Percentiles rank a stretch among this genome's conserved stretches.
Evolutionary conservation across 2,797 vertebrate species (phyloP).

Genomic region (Lutjanus argentimaculatus): DNA sequence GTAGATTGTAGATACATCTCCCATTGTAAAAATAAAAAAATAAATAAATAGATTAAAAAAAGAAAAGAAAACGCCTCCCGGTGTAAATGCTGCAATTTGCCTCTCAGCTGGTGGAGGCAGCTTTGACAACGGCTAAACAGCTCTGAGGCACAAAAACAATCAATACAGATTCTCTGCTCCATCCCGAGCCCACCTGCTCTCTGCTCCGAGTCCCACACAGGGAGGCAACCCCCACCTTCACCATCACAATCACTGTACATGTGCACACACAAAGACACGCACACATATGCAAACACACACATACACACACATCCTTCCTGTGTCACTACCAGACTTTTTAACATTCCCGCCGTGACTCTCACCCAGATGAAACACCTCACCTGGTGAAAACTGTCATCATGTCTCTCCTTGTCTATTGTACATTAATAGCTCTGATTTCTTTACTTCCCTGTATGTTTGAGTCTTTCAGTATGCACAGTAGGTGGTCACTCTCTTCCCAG

Average conservation of each 20-base stretch:
- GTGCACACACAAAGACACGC: constrained; percentile 49
- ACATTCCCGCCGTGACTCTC: constrained; percentile 39
- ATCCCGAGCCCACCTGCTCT: constrained; percentile 91
- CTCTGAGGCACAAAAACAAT: constrained; percentile 95
- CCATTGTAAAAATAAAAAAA: constrained; percentile 73
- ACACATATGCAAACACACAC: constrained; percentile 20
- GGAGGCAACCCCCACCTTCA: constrained; percentile 79
- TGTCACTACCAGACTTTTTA: constrained; percentile 54
- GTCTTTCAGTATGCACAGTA: constrained; percentile 34
- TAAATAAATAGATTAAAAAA: constrained; percentile 64
- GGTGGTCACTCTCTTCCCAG: constrained; percentile 39
- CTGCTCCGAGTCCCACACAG: constrained; percentile 86
- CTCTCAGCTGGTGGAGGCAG: constrained; percentile 98
- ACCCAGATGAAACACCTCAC: constrained; percentile 43
- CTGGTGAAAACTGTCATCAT: constrained; percentile 50
- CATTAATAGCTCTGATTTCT: constrained; percentile 46
- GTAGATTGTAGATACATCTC: constrained; percentile 64
- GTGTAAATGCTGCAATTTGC: constrained; percentile 99
- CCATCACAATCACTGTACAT: constrained; percentile 70
- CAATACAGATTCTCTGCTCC: constrained; percentile 95
- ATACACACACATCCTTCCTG: constrained; percentile 25
- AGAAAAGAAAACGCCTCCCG: constrained; percentile 88
- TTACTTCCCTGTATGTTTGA: constrained; percentile 27
- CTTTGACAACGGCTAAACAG: constrained; percentile 97
- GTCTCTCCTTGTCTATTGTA: constrained; percentile 32